Base-by-base conservation (phyloP, 2,888 invertebrate species). In the Nomada flava region DNA sequence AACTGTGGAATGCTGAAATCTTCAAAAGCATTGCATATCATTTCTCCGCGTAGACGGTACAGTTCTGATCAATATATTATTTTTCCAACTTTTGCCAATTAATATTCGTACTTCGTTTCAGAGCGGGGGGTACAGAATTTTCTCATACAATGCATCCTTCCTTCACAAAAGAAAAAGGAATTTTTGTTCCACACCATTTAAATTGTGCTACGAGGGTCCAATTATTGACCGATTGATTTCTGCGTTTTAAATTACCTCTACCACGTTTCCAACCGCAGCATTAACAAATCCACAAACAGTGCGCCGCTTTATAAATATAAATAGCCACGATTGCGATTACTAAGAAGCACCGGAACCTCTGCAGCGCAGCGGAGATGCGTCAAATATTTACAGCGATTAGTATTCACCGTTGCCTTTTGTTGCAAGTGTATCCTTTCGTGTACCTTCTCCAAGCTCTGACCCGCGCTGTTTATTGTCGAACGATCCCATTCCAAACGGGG, bases 401-500 rank as follows among this genome's bases (percentile, higher is more conserved):
- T 47, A 26, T 59, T 47, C 15, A 42, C 15, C 23, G 4, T 44
- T 42, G 18, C n/a, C 26, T 26, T 29, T 50, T 15, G 4, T 20
- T 7, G 7, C 55, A 7, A 7, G 23, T n/a, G 11, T 9, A 7
- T 18, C 26, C 55, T 26, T 44, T 2, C 29, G 9, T 3, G 0
- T 7, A 2, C 11, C 36, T 0, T 2, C 7, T 2, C 1, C 5
- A 9, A 15, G 7, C 20, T 5, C 23, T 11, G 15, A 2, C 10
- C 7, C 18, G 2, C 4, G 50, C 26, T 59, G 59, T 77, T 65
- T 52, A 65, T 29, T 2, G 42, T 23, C 20, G 15, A 13, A 62
- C 65, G 76, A 57, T 63, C 62, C 55, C 4, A 67, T 62, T 68
- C 62, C 20, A 53, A 55, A 23, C 10, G 18, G 20, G 3, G n/a